Conservation (phyloP, 2,113 vertebrate species). For the Perca schrenkii region DNA sequence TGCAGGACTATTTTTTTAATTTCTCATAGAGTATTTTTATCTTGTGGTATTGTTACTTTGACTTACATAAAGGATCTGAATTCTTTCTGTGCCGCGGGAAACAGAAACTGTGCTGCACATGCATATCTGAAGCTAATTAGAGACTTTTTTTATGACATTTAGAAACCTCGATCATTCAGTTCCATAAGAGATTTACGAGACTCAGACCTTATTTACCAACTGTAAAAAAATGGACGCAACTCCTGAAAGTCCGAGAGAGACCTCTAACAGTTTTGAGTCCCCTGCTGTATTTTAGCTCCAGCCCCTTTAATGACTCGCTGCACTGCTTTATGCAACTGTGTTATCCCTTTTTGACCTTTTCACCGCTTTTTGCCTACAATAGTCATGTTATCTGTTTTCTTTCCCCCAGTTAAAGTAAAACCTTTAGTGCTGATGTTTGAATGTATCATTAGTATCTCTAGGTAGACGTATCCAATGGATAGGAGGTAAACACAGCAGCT, state of each 20-base stretch:
- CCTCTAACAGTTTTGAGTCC: slow-evolving; percentile 3
- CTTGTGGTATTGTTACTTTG: neutral
- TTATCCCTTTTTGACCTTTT: neutral
- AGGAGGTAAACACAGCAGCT: slow-evolving; percentile 20
- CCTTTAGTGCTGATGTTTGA: neutral
- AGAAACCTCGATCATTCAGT: neutral
- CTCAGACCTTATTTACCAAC: neutral
- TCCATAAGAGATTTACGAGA: neutral
- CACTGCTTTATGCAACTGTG: neutral
- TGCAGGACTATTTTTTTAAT: neutral
- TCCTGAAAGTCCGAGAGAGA: neutral
- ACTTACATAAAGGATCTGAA: neutral
- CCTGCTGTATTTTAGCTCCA: neutral
- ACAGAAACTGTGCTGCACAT: neutral
- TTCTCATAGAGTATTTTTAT: neutral
- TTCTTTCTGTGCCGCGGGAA: neutral
- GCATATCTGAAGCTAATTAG: neutral
- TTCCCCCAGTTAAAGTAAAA: neutral
- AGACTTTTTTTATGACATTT: neutral
- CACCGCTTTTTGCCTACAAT: neutral
- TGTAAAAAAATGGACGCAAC: neutral
- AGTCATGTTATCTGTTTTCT: neutral
- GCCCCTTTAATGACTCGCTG: neutral
- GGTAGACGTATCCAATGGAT: neutral
- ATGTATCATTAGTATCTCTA: neutral